Base-by-base conservation (phyloP, 2,888 invertebrate species). In the Cyrtodaria siliqua region DNA sequence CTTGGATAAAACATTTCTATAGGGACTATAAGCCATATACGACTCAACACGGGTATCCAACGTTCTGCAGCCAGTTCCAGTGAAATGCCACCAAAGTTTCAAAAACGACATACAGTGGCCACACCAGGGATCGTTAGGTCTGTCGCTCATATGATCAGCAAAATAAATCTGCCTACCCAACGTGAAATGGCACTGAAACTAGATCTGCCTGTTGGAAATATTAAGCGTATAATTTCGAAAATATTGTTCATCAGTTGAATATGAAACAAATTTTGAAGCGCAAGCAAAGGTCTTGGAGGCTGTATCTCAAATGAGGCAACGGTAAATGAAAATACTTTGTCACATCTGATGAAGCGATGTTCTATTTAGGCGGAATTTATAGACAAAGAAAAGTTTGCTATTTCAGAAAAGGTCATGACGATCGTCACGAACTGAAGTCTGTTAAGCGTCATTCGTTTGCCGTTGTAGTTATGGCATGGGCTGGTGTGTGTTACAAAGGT, bases 391-490 rank as follows among this genome's bases (percentile, higher is more conserved):
- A 24, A 38, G 33, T 57, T 6, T 57, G 33, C 57, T 57, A 20
- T n/a, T n/a, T 57, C 3, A 12, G 29, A n/a, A 55, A 55, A 16
- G 27, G 29, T 9, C 18, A 26, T 4, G 26, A 55, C 20, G 55
- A 47, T 16, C n/a, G 47, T 6, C 47, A 47, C 16, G 14, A 9
- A 40, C 14, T 40, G 40, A 55, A 55, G 27, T 40, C n/a, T 33
- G 14, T 38, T 20, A 38, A 38, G 33, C 3, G 40, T 40, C 40
- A 57, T 57, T 8, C 40, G 6, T 57, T 40, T 20, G 40, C 40
- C 9, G 40, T 20, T 20, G 57, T 38, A 1, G 33, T 57, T 16
- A 57, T 57, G 57, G 57, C 57, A 40, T 38, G 57, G 57, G 40
- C 40, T 38, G 57, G 57, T 40, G 57, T 57, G 14, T 57, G 40